These are phyloP conservation scores for Anser cygnoides DNA, from an alignment of 2,113 vertebrate species.

Conservation along the genomic window DNA sequence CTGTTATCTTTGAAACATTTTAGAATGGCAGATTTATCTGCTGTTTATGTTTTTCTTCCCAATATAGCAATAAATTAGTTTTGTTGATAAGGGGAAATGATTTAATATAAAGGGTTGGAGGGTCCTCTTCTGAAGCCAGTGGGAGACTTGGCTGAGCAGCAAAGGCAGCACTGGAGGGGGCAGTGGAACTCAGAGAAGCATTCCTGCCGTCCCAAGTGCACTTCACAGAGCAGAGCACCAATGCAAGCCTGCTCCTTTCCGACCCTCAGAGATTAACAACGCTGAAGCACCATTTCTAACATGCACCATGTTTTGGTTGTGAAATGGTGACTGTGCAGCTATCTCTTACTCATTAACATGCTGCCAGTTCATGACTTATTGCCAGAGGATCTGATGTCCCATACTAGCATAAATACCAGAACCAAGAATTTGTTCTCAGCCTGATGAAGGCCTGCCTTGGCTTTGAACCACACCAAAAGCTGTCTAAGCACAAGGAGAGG, in stretches of 20 bases:
- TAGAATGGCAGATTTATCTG: slow-evolving; percentile 50
- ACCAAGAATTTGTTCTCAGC: not conserved
- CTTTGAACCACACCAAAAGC: not conserved
- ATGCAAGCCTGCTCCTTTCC: not conserved
- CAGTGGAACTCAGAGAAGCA: not conserved
- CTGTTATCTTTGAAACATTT: slow-evolving; percentile 44
- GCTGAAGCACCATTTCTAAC: not conserved
- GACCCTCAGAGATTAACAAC: not conserved
- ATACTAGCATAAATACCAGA: not conserved
- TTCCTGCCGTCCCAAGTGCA: not conserved
- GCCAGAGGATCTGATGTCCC: not conserved
- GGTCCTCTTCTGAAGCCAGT: slow-evolving; percentile 6
- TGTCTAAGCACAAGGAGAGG: not conserved
- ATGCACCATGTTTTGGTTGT: not conserved
- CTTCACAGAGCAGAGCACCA: not conserved
- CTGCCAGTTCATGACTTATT: not conserved
- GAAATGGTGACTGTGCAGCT: not conserved
- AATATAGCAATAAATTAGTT: slow-evolving; percentile 48
- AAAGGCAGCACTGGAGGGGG: not conserved
- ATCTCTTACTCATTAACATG: not conserved
- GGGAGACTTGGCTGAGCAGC: not conserved
- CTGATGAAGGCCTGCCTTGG: not conserved
- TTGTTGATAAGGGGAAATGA: slow-evolving; percentile 16
- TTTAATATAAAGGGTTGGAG: slow-evolving; percentile 43
- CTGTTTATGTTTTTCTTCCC: slow-evolving; percentile 40